Conservation (phyloP, 2,797 vertebrate genomes). For the Sebastes diaconus region DNA sequence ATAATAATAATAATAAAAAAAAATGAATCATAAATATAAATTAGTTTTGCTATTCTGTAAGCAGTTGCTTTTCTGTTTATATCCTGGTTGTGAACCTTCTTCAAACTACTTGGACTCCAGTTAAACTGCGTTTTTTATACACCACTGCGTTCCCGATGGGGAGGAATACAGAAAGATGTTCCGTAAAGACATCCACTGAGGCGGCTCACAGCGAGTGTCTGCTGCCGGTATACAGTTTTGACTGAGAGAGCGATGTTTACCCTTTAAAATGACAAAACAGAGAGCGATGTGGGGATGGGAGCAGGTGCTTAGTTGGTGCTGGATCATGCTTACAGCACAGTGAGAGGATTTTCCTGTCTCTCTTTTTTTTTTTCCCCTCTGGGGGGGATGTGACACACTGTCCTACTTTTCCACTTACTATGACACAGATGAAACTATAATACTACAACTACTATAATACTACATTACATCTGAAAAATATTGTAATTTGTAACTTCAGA, state of each 20-base stretch:
- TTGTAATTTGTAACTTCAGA: conserved; percentile 59
- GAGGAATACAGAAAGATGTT: background rate
- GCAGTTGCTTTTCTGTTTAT: conserved; percentile 9
- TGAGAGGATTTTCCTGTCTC: conserved; percentile 49
- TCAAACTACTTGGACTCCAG: background rate
- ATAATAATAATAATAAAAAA: background rate
- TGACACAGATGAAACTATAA: conserved; percentile 55
- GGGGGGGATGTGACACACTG: conserved; percentile 65
- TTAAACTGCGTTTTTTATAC: background rate
- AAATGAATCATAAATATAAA: conserved; percentile 31
- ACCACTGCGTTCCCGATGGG: background rate
- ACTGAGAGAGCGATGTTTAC: conserved; percentile 24
- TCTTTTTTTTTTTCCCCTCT: conserved; percentile 26
- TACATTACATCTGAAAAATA: conserved; percentile 43
- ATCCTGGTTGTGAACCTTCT: background rate
- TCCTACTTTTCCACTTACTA: conserved; percentile 60
- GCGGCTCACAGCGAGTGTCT: background rate
- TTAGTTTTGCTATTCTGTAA: background rate
- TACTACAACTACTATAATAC: conserved; percentile 26
- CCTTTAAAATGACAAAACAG: conserved; percentile 15
- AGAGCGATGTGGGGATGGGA: conserved; percentile 28
- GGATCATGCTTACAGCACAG: conserved; percentile 37
- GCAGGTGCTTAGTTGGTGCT: conserved; percentile 25
- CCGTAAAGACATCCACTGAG: background rate
- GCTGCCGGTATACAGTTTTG: background rate